A percentile compares a stretch with the other conserved stretches of the same genome.
phyloP scores from a whole-genome alignment of 2,888 invertebrate genomes.

The Oscheius sp. region DNA sequence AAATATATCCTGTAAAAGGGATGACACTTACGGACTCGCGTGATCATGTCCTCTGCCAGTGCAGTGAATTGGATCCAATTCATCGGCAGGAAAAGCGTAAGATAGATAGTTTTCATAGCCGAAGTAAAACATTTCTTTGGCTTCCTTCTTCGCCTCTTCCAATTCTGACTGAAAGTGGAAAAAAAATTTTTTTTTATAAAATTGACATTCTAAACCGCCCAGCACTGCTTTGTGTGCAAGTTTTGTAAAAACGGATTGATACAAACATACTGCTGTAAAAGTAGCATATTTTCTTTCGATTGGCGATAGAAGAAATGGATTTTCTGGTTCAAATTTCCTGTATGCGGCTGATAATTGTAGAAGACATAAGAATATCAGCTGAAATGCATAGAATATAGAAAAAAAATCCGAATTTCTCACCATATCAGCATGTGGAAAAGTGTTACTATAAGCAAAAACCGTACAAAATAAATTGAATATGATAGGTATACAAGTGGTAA shows the following conservation, averaged over 20 bases:
- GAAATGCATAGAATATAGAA: not conserved
- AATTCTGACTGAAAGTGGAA: slow-evolving; percentile 34
- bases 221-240: no score
- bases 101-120: slow-evolving; percentile 76
- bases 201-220: not conserved
- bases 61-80: slow-evolving; percentile 77
- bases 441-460: not conserved
- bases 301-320: slow-evolving; percentile 21
- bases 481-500: not conserved
- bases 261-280: slow-evolving; percentile 11
- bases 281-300: slow-evolving; percentile 20
- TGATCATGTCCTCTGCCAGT: slow-evolving; percentile 77
- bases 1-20: not conserved
- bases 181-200: not conserved
- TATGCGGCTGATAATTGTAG: not conserved
- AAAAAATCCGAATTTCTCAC: not conserved
- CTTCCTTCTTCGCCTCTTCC: slow-evolving; percentile 48
- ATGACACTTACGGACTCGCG: slow-evolving; percentile 75
- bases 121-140: slow-evolving; percentile 66
- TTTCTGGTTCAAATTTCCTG: not conserved
- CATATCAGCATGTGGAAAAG: not conserved
- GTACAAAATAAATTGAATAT: not conserved
- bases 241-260: no score
- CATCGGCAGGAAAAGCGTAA: slow-evolving; percentile 77
- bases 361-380: slow-evolving; percentile 6